Evolutionary conservation across 1,140 invertebrate species (phyloP).

Genomic region (Zaprionus capensis): DNA sequence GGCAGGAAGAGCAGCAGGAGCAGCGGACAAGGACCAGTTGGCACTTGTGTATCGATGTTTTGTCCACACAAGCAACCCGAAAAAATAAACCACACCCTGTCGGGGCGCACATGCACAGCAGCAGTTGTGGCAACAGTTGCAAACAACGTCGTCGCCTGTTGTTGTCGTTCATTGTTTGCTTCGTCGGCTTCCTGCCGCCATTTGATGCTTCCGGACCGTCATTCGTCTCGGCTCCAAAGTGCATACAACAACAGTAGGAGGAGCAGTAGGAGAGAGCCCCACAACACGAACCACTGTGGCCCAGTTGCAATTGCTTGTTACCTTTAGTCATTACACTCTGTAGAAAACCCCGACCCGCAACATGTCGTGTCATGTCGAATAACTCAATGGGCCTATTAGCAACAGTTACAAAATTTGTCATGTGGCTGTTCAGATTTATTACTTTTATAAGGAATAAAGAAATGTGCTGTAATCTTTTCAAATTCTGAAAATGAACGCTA

Average conservation of each 20-base stretch:
- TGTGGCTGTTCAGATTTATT: neutral
- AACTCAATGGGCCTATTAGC: neutral
- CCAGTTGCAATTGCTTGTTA: conserved; percentile 43
- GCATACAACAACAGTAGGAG: conserved; percentile 8
- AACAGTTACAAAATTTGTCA: conserved; percentile 3
- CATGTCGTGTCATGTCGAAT: neutral
- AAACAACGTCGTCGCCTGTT: conserved; percentile 45
- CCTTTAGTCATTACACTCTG: conserved; percentile 14
- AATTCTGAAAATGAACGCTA: too few relatives aligned
- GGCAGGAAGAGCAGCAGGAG: neutral
- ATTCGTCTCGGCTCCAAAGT: conserved; percentile 35
- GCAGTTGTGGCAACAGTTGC: conserved; percentile 33
- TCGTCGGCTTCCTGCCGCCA: conserved; percentile 69
- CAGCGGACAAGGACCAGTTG: conserved; percentile 23
- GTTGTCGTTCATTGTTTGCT: conserved; percentile 66
- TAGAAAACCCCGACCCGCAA: neutral
- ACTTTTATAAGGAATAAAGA: neutral
- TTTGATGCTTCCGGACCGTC: conserved; percentile 69
- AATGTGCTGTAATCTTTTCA: neutral
- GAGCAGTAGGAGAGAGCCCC: neutral
- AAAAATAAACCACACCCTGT: conserved; percentile 30
- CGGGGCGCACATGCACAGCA: conserved; percentile 15
- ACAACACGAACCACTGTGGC: conserved; percentile 23
- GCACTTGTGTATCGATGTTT: conserved; percentile 44
- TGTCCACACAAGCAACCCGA: conserved; percentile 25